Conservation (phyloP, 2,888 invertebrate genomes). For the Philereme vetulata region DNA sequence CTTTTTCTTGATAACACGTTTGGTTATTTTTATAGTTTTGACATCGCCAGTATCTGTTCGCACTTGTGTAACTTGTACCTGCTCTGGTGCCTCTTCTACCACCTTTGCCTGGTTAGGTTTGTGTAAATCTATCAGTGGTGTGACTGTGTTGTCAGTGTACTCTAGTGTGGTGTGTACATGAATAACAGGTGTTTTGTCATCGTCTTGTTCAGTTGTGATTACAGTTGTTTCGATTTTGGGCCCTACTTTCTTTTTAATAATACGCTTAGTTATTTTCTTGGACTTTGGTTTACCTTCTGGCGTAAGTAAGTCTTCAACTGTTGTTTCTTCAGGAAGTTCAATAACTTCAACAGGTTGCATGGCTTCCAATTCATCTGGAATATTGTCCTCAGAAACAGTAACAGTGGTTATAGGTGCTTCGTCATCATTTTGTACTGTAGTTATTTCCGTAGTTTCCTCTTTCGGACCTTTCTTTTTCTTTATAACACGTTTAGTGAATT, state of each 20-base stretch:
- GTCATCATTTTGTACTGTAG: constrained; percentile 31
- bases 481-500: constrained; percentile 44
- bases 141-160: constrained; percentile 38
- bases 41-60: constrained; percentile 53
- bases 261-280: constrained; percentile 41
- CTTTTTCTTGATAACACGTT: constrained; percentile 18
- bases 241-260: constrained; percentile 45
- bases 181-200: constrained; percentile 17
- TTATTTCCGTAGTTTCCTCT: constrained; percentile 44
- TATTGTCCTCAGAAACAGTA: constrained; percentile 6
- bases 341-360: constrained; percentile 16
- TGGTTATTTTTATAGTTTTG: constrained; percentile 18
- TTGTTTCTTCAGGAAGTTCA: constrained; percentile 22
- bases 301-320: constrained; percentile 5
- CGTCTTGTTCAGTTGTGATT: constrained; percentile 29
- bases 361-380: background rate
- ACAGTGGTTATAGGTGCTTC: constrained; percentile 18
- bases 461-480: constrained; percentile 47
- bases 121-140: constrained; percentile 31
- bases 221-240: constrained; percentile 38
- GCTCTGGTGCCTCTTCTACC: constrained; percentile 24
- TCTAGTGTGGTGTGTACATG: constrained; percentile 25
- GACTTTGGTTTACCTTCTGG: constrained; percentile 44
- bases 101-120: constrained; percentile 64
- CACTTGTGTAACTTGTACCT: constrained; percentile 40